Conservation (phyloP, 2,888 invertebrate species). For the Ophraella communa region DNA sequence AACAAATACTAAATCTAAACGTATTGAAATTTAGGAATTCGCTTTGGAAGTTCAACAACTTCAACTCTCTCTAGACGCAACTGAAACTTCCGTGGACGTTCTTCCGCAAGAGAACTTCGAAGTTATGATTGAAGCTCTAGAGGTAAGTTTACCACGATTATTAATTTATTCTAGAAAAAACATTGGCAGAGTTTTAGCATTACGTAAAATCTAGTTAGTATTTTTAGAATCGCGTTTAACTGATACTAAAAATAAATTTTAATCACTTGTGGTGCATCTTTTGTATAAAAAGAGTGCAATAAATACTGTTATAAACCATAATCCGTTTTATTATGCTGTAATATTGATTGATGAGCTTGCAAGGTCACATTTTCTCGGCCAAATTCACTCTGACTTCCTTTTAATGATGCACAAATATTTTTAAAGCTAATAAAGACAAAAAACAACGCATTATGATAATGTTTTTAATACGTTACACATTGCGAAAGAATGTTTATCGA, state of each 20-base stretch:
- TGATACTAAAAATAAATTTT: background rate
- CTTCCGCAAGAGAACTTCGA: slow-evolving; percentile 75
- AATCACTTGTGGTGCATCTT: background rate
- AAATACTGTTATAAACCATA: too few relatives aligned
- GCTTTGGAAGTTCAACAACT: slow-evolving; percentile 71
- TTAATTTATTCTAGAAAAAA: background rate
- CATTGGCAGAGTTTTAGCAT: background rate
- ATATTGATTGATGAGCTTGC: too few relatives aligned
- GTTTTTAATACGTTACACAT: too few relatives aligned
- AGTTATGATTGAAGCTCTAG: slow-evolving; percentile 73
- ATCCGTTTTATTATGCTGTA: too few relatives aligned
- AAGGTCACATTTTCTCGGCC: too few relatives aligned
- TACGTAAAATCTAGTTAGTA: background rate
- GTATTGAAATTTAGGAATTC: slow-evolving; percentile 51
- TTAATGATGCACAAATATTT: too few relatives aligned
- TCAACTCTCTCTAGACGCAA: slow-evolving; percentile 70
- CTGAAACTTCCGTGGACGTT: slow-evolving; percentile 72
- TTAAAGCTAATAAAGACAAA: too few relatives aligned
- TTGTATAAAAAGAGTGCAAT: background rate
- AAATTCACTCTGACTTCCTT: too few relatives aligned
- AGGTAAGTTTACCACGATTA: slow-evolving; percentile 66
- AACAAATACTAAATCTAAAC: background rate
- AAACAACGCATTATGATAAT: too few relatives aligned
- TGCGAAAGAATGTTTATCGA: too few relatives aligned
- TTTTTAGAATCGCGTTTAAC: background rate